Evolutionary conservation across 2,888 invertebrate species (phyloP).

Genomic region (Drosophila pseudotalamancana): DNA sequence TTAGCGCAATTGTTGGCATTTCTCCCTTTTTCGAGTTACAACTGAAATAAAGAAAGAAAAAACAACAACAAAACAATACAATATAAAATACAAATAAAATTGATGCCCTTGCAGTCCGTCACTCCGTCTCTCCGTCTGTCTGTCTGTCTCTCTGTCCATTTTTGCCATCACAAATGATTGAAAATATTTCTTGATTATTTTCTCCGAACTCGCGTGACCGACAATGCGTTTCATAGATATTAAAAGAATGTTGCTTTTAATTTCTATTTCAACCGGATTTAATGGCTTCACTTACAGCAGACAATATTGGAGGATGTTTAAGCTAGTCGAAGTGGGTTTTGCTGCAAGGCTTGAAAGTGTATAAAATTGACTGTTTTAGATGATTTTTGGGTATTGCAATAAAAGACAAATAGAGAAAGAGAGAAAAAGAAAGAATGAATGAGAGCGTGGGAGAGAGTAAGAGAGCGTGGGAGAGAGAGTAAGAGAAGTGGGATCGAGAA

Average conservation of each 20-base stretch:
- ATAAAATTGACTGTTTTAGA: too few relatives aligned
- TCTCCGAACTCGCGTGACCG: conserved; percentile 54
- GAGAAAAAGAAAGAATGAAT: too few relatives aligned
- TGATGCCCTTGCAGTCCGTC: conserved; percentile 38
- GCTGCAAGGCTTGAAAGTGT: too few relatives aligned
- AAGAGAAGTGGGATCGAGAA: too few relatives aligned
- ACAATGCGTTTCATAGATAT: conserved; percentile 60
- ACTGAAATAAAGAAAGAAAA: conserved; percentile 14
- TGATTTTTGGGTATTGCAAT: too few relatives aligned
- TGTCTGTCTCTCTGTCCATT: conserved; percentile 7
- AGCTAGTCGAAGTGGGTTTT: too few relatives aligned
- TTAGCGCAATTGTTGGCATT: conserved; percentile 82
- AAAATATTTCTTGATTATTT: conserved; percentile 80
- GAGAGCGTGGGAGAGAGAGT: too few relatives aligned
- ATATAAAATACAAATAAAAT: conserved; percentile 67
- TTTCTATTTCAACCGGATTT: conserved; percentile 21
- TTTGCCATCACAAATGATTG: conserved; percentile 46
- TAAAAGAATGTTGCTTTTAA: conserved; percentile 44
- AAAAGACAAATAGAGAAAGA: too few relatives aligned
- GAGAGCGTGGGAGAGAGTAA: too few relatives aligned
- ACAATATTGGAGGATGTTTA: too few relatives aligned
- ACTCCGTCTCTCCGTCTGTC: conserved; percentile 7
- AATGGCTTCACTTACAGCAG: background rate
- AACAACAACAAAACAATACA: conserved; percentile 31
- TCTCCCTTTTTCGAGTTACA: conserved; percentile 42